Conservation (phyloP, 1,140 invertebrate species). For the Drosophila pseudoananassae region DNA sequence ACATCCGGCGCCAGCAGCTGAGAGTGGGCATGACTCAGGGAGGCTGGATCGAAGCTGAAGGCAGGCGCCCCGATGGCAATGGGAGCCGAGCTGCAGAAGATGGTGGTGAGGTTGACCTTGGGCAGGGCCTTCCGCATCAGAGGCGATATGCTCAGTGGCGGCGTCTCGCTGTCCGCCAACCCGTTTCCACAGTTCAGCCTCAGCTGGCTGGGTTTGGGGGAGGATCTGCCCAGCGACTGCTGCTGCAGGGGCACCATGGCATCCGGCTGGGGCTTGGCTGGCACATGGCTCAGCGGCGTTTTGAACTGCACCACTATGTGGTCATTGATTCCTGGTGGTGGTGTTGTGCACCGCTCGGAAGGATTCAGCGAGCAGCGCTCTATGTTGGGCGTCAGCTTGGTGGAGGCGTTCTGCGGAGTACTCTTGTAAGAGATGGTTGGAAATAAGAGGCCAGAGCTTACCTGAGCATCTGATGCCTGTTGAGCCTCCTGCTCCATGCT, state of each 20-base stretch:
- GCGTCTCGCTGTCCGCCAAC: constrained; percentile 51
- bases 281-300: constrained; percentile 66
- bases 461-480: constrained; percentile 11
- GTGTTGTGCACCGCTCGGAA: constrained; percentile 55
- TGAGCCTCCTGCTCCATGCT: constrained; percentile 29
- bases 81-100: constrained; percentile 75
- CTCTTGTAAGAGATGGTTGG: no score
- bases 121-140: constrained; percentile 67
- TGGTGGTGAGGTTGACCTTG: constrained; percentile 78
- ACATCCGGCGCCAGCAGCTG: constrained; percentile 46
- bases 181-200: constrained; percentile 38
- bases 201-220: constrained; percentile 56
- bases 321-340: constrained; percentile 44
- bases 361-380: constrained; percentile 62
- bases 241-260: constrained; percentile 35
- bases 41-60: constrained; percentile 66
- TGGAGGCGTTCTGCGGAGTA: constrained; percentile 42
- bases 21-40: constrained; percentile 51
- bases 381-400: constrained; percentile 72
- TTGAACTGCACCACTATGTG: constrained; percentile 70
- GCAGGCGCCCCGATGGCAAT: constrained; percentile 62
- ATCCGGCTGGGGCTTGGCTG: constrained; percentile 57
- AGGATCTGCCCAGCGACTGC: constrained; percentile 12
- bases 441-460: neutral
- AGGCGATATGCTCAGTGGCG: constrained; percentile 45